Evolutionary conservation across 2,888 invertebrate species (phyloP), one percentile per base, ranked within the genome.

Genomic region (Ochropleura plecta): DNA sequence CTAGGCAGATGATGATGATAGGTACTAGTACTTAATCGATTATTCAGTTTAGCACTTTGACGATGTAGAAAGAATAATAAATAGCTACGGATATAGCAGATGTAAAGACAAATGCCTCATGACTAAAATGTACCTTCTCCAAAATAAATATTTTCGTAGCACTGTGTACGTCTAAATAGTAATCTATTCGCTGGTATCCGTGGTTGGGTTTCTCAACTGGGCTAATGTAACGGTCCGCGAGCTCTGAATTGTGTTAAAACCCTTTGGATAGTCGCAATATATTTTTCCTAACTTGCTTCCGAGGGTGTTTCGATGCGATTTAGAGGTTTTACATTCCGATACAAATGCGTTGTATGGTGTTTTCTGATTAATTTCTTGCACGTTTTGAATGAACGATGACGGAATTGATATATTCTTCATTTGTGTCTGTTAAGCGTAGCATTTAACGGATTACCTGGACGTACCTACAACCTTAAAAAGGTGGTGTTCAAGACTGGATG

Each of bases 231-330:
- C 82, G 86, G 79, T 82, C 84, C 70, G 73, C 76, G 74, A 76
- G 66, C 66, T 65, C 78, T 86, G 86, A 88, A 86, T 86, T 86
- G 86, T 88, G 82, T 88, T 82, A 86, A 82, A 87, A 86, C 86
- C 84, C 69, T 88, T 88, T 80, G 76, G 74, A 82, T 88, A 80
- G 78, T 82, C 66, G 74, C 88, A 76, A 87, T 88, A 82, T 88
- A 82, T 86, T 86, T 86, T 87, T 83, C 75, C 55, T 70, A 82
- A 86, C 65, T 76, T 67, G 81, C 72, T 62, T 78, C 40, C 70
- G 72, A 81, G 76, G 73, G 71, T 85, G 67, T 85, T 81, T 85
- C 79, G 81, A 83, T 83, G 66, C 79, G 63, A 81, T 85, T 79
- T 65, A 74, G 71, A 70, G 62, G 73, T 66, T 75, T 66, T 74